A percentile compares a stretch with the other conserved stretches of the same genome.
Conservation (phyloP, 2,797 vertebrate species). For the Cyprinella venusta region DNA sequence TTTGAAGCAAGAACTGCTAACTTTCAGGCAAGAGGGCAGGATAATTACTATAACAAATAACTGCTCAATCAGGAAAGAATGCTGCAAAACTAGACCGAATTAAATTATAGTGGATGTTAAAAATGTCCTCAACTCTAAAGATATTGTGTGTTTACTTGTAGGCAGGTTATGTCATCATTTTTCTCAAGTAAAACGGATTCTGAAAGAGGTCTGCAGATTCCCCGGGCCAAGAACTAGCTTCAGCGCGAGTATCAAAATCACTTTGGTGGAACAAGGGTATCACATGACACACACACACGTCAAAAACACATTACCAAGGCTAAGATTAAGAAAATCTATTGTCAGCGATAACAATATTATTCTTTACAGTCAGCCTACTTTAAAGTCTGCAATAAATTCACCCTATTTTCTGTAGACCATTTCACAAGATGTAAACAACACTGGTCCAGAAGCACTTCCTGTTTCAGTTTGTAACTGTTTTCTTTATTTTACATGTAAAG, state of each 20-base stretch:
- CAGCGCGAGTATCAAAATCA: neutral
- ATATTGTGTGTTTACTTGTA: neutral
- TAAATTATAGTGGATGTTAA: conserved; percentile 1
- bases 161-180: neutral
- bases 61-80: neutral
- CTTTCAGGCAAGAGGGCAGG: neutral
- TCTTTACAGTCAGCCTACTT: neutral
- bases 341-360: conserved; percentile 39
- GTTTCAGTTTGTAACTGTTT: too few relatives aligned
- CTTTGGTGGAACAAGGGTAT: neutral
- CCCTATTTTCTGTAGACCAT: neutral
- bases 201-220: neutral
- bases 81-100: neutral
- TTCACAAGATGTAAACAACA: too few relatives aligned
- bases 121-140: neutral
- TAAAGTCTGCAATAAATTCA: neutral
- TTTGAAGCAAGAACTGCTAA: neutral
- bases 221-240: neutral
- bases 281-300: neutral
- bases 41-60: neutral
- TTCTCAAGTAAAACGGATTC: neutral
- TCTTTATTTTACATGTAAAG: too few relatives aligned
- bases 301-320: neutral
- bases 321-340: conserved; percentile 12
- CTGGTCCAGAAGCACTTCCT: too few relatives aligned